Evolutionary conservation across 1,140 invertebrate genomes (phyloP), one percentile per base, ranked within the genome.

Genomic region (Drosophila sechellia): DNA sequence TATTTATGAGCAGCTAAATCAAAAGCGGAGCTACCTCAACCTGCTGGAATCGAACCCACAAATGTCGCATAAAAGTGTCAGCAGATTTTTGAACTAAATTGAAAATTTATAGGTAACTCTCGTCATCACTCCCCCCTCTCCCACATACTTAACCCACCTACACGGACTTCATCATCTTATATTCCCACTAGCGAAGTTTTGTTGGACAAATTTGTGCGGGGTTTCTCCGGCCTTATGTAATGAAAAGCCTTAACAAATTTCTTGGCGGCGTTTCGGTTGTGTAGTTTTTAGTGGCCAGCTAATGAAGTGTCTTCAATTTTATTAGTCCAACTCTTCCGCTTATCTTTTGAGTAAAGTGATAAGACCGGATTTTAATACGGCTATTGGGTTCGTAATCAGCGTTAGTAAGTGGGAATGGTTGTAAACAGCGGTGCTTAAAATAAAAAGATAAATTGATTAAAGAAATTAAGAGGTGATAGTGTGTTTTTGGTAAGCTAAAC

Each of bases 221-320:
- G 58, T 57, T 64, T 57, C 42, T 54, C 49, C 37, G 34, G 11
- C 48, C 77, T 87, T 87, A 87, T 86, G 59, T 86, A 86, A 87
- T 60, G 22, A 20, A 74, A 39, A 66, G 59, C 70, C 59, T 56
- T 79, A 84, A 72, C 58, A 53, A 73, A 70, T 53, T 34, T 49
- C 43, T 59, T 48, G 50, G 60, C 54, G 63, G 68, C 35, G 60
- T 68, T 60, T 77, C 64, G 63, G 50, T 72, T 83, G 78, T 80
- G 61, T 79, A 80, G 75, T 48, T 59, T 46, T 55, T 77, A 48
- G 40, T 49, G 54, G 59, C 46, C 50, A 46, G 56, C 77, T 86
- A 87, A 86, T 86, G 59, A 83, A 87, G 81, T 79, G 78, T 79
- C 78, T 87, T 78, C 49, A 75, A 64, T 54, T 64, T 78, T 74